phyloP scores from a whole-genome alignment of 2,888 invertebrate species.

The Drosophila testacea region DNA sequence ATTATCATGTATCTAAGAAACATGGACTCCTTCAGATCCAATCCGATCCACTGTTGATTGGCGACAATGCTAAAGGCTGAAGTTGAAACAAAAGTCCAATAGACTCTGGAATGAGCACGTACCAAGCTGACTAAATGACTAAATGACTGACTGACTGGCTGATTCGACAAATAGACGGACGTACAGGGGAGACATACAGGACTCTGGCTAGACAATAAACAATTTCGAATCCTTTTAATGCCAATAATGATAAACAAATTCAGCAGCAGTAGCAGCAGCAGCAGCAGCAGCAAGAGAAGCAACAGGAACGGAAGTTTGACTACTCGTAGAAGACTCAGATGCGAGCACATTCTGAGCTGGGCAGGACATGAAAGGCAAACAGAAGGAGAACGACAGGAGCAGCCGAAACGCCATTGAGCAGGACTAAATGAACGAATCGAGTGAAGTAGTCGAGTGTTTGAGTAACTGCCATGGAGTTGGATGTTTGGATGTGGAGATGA shows the following conservation, averaged over 20 bases:
- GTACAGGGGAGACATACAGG: conserved; percentile 23
- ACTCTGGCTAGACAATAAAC: conserved; percentile 75
- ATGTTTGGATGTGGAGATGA: conserved; percentile 2
- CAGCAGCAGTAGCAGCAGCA: conserved; percentile 46
- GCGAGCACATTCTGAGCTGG: conserved; percentile 33
- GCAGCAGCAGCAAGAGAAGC: conserved; percentile 9
- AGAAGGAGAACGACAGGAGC: conserved; percentile 44
- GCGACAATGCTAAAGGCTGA: conserved; percentile 58
- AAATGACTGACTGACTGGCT: conserved; percentile 49
- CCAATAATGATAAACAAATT: conserved; percentile 82
- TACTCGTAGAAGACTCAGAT: conserved; percentile 15
- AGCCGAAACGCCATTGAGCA: conserved; percentile 63
- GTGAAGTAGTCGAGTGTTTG: conserved; percentile 72
- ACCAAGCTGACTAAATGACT: conserved; percentile 43
- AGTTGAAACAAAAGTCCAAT: conserved; percentile 62
- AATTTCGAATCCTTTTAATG: conserved; percentile 81
- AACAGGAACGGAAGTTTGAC: not conserved
- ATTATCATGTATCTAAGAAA: no score
- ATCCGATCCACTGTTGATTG: conserved; percentile 61
- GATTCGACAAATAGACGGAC: conserved; percentile 45
- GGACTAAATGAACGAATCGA: conserved; percentile 71
- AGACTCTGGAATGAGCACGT: conserved; percentile 53
- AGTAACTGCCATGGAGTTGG: conserved; percentile 59
- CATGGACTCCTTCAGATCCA: not conserved
- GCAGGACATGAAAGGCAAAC: conserved; percentile 66